Evolutionary conservation across 2,888 invertebrate species (phyloP).

Genomic region (Spatulosminthurus flaviceps): DNA sequence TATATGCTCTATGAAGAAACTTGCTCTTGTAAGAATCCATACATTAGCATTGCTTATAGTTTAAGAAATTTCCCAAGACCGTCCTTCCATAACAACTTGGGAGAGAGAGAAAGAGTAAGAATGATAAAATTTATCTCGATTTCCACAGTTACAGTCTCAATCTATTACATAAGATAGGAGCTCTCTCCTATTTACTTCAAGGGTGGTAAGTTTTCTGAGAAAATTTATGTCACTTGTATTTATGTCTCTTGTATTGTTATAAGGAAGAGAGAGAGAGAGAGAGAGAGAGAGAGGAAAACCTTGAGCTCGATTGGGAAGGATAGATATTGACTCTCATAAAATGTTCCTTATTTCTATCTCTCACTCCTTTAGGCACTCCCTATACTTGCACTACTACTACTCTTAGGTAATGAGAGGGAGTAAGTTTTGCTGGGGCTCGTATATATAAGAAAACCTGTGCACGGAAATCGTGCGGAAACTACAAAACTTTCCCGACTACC

Average conservation of each 20-base stretch:
- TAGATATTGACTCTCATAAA: slow-evolving; percentile 13
- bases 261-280: too few relatives aligned
- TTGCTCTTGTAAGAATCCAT: too few relatives aligned
- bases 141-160: not conserved
- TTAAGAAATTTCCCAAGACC: too few relatives aligned
- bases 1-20: too few relatives aligned
- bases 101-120: not conserved
- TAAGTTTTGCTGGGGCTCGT: not conserved
- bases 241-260: slow-evolving; percentile 18
- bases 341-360: not conserved
- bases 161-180: not conserved
- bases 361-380: not conserved
- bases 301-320: not conserved
- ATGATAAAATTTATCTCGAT: too few relatives aligned
- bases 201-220: not conserved
- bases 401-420: slow-evolving; percentile 2
- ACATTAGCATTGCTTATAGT: too few relatives aligned
- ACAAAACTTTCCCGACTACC: slow-evolving; percentile 63
- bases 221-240: slow-evolving; percentile 14
- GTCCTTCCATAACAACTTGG: too few relatives aligned
- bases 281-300: too few relatives aligned
- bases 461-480: slow-evolving; percentile 64
- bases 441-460: slow-evolving; percentile 43
- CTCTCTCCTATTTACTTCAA: too few relatives aligned
- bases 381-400: too few relatives aligned